Evolutionary conservation across 2,797 vertebrate genomes (phyloP).

Genomic region (Cyprinodon diabolis): DNA sequence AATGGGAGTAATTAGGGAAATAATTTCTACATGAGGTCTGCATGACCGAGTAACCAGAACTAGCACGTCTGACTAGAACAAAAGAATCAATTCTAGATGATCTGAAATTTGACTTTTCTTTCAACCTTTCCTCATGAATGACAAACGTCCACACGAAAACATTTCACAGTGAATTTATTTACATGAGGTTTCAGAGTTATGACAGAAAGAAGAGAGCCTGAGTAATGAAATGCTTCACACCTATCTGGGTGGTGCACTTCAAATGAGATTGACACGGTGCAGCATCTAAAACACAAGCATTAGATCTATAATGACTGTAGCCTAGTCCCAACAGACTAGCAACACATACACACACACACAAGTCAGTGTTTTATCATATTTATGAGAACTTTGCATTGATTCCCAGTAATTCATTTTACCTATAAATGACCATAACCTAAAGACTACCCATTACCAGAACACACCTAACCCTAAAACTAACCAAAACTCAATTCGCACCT

Average conservation of each 20-base stretch:
- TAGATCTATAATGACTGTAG: constrained; percentile 91
- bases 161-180: constrained; percentile 4
- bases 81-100: constrained; percentile 35
- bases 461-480: too few relatives aligned
- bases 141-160: not conserved
- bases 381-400: too few relatives aligned
- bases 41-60: constrained; percentile 45
- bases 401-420: too few relatives aligned
- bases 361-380: not conserved
- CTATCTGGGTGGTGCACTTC: constrained; percentile 79
- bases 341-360: constrained; percentile 39
- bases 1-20: constrained; percentile 74
- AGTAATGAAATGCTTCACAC: constrained; percentile 80
- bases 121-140: constrained; percentile 8
- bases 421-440: too few relatives aligned
- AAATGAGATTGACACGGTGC: constrained; percentile 81
- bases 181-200: constrained; percentile 61
- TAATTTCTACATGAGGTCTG: constrained; percentile 51
- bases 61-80: constrained; percentile 44
- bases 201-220: constrained; percentile 61
- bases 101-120: constrained; percentile 38
- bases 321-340: constrained; percentile 63
- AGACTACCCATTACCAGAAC: too few relatives aligned
- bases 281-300: constrained; percentile 83
- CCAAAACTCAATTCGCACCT: too few relatives aligned